Conservation (phyloP, 2,888 invertebrate genomes). For the Graphium colonna region DNA sequence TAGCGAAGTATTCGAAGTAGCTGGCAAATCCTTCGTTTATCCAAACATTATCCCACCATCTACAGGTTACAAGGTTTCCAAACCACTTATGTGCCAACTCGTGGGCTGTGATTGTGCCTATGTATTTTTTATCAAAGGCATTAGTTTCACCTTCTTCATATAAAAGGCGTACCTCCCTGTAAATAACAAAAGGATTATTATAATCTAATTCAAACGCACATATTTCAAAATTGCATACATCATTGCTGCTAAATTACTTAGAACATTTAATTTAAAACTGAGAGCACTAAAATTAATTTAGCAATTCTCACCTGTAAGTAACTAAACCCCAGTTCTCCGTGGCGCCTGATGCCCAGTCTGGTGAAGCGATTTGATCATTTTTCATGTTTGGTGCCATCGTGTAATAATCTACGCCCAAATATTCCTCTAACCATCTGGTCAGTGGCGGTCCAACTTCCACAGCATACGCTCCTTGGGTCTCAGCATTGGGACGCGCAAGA, state of each 20-base stretch:
- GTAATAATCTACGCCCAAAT: constrained; percentile 62
- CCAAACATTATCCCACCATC: constrained; percentile 88
- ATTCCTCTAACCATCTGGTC: constrained; percentile 60
- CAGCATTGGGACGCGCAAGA: constrained; percentile 59
- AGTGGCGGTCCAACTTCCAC: constrained; percentile 63
- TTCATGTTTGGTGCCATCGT: constrained; percentile 57
- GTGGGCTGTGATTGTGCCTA: constrained; percentile 78
- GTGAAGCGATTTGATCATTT: constrained; percentile 69
- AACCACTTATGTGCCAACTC: constrained; percentile 89
- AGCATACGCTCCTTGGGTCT: constrained; percentile 64
- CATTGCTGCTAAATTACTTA: too few species aligned
- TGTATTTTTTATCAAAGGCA: constrained; percentile 57
- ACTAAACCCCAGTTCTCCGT: constrained; percentile 76
- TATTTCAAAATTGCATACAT: too few species aligned
- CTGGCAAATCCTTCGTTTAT: constrained; percentile 88
- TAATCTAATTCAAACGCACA: too few species aligned
- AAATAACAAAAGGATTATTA: too few species aligned
- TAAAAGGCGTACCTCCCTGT: too few species aligned
- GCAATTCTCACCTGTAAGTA: constrained; percentile 63
- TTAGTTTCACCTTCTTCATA: constrained; percentile 68
- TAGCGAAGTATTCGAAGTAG: constrained; percentile 83
- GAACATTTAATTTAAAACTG: too few species aligned
- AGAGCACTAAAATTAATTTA: too few species aligned
- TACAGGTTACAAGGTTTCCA: constrained; percentile 85
- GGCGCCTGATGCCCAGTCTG: constrained; percentile 73